A percentile compares a stretch with the other conserved stretches of the same genome.
Evolutionary conservation across 1,140 invertebrate species (phyloP).

Genomic region (Pteromalus puparum): DNA sequence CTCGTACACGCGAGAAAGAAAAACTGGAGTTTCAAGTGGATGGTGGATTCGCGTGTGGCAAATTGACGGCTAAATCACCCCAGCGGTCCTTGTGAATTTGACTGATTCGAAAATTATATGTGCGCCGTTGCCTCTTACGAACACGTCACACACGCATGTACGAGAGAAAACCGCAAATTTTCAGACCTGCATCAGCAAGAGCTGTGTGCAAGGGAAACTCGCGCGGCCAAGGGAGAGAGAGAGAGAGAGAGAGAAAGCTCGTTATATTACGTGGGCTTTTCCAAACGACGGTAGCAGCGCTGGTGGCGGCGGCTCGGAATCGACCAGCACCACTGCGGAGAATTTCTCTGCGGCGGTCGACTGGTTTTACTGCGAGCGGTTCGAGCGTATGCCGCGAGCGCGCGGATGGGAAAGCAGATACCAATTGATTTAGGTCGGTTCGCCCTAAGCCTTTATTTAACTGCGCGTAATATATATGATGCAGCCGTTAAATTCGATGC

Average conservation of each 20-base stretch:
- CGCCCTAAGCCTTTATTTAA: not conserved
- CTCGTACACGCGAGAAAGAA: constrained; percentile 38
- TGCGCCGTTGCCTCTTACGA: not conserved
- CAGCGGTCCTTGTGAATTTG: constrained; percentile 13
- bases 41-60: constrained; percentile 12
- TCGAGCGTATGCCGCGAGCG: not conserved
- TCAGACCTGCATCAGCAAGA: not conserved
- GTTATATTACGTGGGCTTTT: not conserved
- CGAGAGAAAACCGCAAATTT: not conserved
- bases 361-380: not conserved
- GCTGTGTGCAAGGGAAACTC: too few relatives aligned
- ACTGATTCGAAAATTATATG: constrained; percentile 44
- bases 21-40: constrained; percentile 27
- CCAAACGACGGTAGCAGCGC: not conserved
- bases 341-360: not conserved
- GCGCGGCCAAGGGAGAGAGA: too few relatives aligned
- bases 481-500: too few relatives aligned
- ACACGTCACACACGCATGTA: not conserved
- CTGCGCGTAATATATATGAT: not conserved
- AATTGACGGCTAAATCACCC: constrained; percentile 17
- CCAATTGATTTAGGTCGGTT: not conserved
- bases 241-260: not conserved
- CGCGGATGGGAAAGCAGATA: not conserved
- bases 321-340: not conserved
- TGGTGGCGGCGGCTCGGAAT: not conserved